phyloP scores from a whole-genome alignment of 2,797 vertebrate genomes.

The Furcifer pardalis region DNA sequence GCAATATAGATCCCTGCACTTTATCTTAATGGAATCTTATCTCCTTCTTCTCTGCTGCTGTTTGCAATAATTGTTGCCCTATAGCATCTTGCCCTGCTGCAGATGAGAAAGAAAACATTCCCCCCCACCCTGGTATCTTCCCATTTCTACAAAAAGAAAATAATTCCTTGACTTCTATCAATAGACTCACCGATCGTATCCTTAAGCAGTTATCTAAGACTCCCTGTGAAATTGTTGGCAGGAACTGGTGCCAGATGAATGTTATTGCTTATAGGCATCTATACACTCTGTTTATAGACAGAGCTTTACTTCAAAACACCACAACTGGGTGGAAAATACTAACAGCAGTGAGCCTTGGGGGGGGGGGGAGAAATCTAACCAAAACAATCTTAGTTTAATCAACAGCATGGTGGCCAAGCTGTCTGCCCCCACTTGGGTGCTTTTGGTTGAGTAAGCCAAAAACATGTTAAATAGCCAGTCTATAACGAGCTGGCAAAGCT shows the following conservation, averaged over 20 bases:
- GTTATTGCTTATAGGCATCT: conserved; percentile 57
- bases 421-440: conserved; percentile 52
- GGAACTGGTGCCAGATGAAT: conserved; percentile 24
- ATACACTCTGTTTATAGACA: conserved; percentile 17
- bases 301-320: conserved; percentile 51
- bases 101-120: conserved; percentile 32
- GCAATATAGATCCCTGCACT: neutral
- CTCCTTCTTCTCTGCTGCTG: conserved; percentile 4
- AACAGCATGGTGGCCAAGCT: conserved; percentile 64
- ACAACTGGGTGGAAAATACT: conserved; percentile 37
- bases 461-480: conserved; percentile 62
- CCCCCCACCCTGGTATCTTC: conserved; percentile 23
- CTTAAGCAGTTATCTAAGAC: conserved; percentile 38
- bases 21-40: fast-evolving
- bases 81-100: conserved; percentile 25
- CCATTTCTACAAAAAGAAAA: conserved; percentile 26
- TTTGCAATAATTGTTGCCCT: conserved; percentile 11
- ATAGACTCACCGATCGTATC: conserved; percentile 25
- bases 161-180: conserved; percentile 48
- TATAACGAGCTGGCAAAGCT: conserved; percentile 68
- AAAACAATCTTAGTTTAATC: conserved; percentile 61
- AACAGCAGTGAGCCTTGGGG: conserved; percentile 25
- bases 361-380: conserved; percentile 45
- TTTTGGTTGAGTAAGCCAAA: conserved; percentile 67
- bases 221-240: conserved; percentile 45